Conservation (phyloP, 1,140 invertebrate species). For the Drosophila bocki region DNA sequence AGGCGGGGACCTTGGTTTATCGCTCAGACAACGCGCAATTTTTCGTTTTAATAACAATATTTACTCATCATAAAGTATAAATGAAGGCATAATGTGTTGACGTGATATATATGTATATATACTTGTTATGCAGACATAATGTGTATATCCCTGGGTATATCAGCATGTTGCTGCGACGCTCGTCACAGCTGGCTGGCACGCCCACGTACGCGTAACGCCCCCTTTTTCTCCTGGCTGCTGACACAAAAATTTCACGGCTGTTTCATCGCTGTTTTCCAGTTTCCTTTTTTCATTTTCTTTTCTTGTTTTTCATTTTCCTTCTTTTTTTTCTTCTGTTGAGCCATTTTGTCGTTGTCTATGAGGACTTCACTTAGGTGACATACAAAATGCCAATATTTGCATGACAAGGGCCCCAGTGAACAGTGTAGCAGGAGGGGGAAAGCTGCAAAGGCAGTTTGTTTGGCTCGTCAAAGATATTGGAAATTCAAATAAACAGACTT, state of each 20-base stretch:
- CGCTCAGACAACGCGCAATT: constrained; percentile 48
- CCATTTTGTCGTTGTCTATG: constrained; percentile 44
- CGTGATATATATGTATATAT: constrained; percentile 19
- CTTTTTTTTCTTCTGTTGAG: neutral
- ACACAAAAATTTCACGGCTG: constrained; percentile 53
- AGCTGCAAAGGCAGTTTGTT: constrained; percentile 26
- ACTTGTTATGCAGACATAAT: constrained; percentile 7
- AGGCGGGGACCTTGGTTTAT: constrained; percentile 39
- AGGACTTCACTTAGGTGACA: constrained; percentile 55
- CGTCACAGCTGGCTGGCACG: constrained; percentile 48
- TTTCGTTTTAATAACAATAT: constrained; percentile 68
- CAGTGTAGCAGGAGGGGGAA: neutral
- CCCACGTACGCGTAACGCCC: constrained; percentile 21
- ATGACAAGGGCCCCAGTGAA: constrained; percentile 1
- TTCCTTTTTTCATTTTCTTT: constrained; percentile 19
- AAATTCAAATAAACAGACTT: constrained; percentile 52
- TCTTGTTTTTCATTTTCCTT: neutral
- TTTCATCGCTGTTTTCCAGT: constrained; percentile 43
- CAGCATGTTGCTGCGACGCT: constrained; percentile 23
- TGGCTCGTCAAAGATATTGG: constrained; percentile 48
- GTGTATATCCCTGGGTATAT: constrained; percentile 15
- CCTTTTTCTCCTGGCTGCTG: constrained; percentile 21
- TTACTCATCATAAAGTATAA: constrained; percentile 69
- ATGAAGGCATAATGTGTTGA: constrained; percentile 69
- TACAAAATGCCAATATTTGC: constrained; percentile 57